Base-by-base conservation (phyloP, 2,113 vertebrate genomes). In the Fukomys damarensis region DNA sequence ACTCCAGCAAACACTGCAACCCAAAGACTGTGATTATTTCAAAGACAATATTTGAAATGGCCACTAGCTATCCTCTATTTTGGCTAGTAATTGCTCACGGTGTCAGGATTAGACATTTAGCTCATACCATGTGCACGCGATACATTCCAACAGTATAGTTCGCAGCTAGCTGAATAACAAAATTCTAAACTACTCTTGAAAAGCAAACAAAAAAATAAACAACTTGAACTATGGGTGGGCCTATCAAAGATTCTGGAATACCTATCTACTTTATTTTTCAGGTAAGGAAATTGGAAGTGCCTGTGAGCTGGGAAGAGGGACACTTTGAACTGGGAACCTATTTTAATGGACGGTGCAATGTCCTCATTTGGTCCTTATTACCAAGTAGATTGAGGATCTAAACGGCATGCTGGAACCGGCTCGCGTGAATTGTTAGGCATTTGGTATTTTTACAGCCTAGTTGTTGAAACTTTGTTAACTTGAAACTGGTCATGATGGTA, bases 41-140 rank as follows among this genome's bases (percentile, higher is more conserved):
- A 63, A 59, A 94, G 76, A 66, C 52, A 95, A 76, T 91, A 74
- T 95, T 96, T 95, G 76, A 56, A 77, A 82, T 66, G 70, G 46
- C 54, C 49, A 72, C 4, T 72, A 38, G 52, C 22, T 94, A 95
- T 59, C 26, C 22, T 90, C 70, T 94, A 32, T 84, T 89, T 79
- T 96, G 59, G 65, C 65, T 92, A 76, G 32, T 11, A 91, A 35
- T 26, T 82, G 28, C 86, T 91, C n/a, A 92, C 3, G 38, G 49
- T 0, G 4, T 90, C n/a, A 88, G 56, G 66, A 92, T 80, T 26
- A 86, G 84, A 85, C 13, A 61, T 72, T 52, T 56, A 35, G 49
- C 22, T 95, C 94, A 49, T 32, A 84, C 12, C 28, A 7, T 5
- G 30, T 83, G 46, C n/a, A 41, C 58, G 68, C 13, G 61, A 86